These are phyloP conservation scores for Spicauda simplicius DNA, from an alignment of 2,888 invertebrate genomes.

Conservation along the genomic window DNA sequence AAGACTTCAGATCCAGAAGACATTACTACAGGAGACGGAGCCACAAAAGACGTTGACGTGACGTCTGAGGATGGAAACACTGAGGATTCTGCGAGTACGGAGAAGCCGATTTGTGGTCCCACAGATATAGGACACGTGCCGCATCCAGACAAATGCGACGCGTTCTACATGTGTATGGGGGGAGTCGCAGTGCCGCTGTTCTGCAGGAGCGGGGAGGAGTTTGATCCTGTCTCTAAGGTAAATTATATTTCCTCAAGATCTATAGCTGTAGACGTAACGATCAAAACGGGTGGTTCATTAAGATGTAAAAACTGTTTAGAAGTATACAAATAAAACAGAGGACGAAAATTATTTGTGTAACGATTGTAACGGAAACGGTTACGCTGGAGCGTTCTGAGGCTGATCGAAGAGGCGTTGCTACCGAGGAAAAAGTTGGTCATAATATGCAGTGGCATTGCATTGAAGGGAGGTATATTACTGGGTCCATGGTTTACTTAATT, in stretches of 20 bases:
- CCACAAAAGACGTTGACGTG: neutral
- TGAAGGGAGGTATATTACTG: too few relatives aligned
- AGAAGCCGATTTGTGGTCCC: slow-evolving; percentile 44
- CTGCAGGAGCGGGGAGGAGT: slow-evolving; percentile 54
- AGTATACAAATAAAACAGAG: too few relatives aligned
- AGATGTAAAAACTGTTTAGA: too few relatives aligned
- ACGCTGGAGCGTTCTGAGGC: too few relatives aligned
- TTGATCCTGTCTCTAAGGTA: slow-evolving; percentile 45
- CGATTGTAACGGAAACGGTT: too few relatives aligned
- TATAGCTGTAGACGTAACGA: too few relatives aligned
- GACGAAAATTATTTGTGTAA: too few relatives aligned
- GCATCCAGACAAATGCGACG: slow-evolving; percentile 53
- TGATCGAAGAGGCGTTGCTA: too few relatives aligned
- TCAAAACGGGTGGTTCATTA: too few relatives aligned
- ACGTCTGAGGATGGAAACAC: neutral
- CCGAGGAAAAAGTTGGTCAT: too few relatives aligned
- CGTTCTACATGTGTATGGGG: slow-evolving; percentile 55
- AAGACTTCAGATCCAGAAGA: neutral
- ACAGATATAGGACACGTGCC: slow-evolving; percentile 52
- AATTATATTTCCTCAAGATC: neutral
- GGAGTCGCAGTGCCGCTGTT: slow-evolving; percentile 49
- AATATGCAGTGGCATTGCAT: too few relatives aligned
- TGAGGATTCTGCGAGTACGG: neutral
- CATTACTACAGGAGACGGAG: neutral
- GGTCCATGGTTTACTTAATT: too few relatives aligned